phyloP scores from a whole-genome alignment of 2,888 invertebrate species.

The Apamea anceps region DNA sequence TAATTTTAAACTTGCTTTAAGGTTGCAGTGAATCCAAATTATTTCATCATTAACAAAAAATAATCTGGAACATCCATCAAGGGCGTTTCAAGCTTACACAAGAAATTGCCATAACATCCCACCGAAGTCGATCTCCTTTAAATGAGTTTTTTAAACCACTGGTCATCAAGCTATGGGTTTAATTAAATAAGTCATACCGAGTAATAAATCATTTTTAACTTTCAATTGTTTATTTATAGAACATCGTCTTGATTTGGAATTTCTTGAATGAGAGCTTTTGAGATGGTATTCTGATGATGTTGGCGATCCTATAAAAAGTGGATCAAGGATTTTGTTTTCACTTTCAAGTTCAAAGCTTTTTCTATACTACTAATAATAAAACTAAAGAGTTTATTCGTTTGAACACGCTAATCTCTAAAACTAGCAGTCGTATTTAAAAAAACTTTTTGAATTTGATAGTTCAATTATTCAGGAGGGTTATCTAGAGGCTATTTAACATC shows the following conservation, averaged over 20 bases:
- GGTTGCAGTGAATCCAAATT: constrained; percentile 8
- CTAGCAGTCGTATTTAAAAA: too few relatives aligned
- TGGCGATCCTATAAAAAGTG: constrained; percentile 3
- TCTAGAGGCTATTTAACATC: too few relatives aligned
- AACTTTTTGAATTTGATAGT: too few relatives aligned
- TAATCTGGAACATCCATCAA: constrained; percentile 51
- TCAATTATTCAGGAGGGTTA: too few relatives aligned
- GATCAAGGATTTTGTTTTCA: not conserved
- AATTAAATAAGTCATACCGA: constrained; percentile 47
- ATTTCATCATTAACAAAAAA: constrained; percentile 45
- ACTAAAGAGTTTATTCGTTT: too few relatives aligned
- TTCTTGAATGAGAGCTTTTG: constrained; percentile 13
- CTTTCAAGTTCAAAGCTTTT: not conserved
- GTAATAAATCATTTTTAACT: constrained; percentile 55
- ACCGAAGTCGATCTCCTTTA: constrained; percentile 51
- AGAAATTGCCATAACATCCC: constrained; percentile 47
- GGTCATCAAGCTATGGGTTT: constrained; percentile 52
- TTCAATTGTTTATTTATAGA: constrained; percentile 59
- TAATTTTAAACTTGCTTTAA: not conserved
- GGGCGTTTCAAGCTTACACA: constrained; percentile 45
- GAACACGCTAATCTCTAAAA: too few relatives aligned
- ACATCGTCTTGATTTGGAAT: constrained; percentile 17
- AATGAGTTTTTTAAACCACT: constrained; percentile 63
- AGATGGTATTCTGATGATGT: constrained; percentile 1
- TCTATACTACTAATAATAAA: not conserved